Percentiles rank a stretch among this genome's conserved stretches.
Evolutionary conservation across 2,797 vertebrate genomes (phyloP).

Genomic region (Erpetoichthys calabaricus): DNA sequence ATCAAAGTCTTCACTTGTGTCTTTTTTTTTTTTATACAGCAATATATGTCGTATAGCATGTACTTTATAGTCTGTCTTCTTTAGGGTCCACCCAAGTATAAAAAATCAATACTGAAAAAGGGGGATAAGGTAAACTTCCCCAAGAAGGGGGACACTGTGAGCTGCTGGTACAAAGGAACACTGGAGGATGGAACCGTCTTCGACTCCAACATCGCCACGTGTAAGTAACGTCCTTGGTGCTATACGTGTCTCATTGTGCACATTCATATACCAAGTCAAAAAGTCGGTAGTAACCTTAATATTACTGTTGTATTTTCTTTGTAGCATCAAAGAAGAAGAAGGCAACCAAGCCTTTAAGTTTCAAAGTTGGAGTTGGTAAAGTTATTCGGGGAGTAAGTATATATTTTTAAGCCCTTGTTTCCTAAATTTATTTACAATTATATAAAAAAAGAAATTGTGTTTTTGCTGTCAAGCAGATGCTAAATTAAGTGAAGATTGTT

Average conservation of each 20-base stretch:
- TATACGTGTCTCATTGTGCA: too few relatives aligned
- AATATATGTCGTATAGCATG: background rate
- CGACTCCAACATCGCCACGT: slow-evolving; percentile 74
- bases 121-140: slow-evolving; percentile 90
- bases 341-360: slow-evolving; percentile 76
- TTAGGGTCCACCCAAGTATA: slow-evolving; percentile 81
- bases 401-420: background rate
- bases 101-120: slow-evolving; percentile 76
- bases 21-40: background rate
- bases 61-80: background rate
- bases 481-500: too few relatives aligned
- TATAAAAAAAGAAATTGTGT: too few relatives aligned
- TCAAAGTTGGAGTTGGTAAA: slow-evolving; percentile 80
- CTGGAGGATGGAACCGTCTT: slow-evolving; percentile 90
- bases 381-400: slow-evolving; percentile 86
- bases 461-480: too few relatives aligned
- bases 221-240: slow-evolving; percentile 36
- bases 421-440: too few relatives aligned
- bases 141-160: slow-evolving; percentile 81
- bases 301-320: slow-evolving; percentile 12
- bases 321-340: slow-evolving; percentile 88
- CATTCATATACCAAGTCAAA: too few relatives aligned
- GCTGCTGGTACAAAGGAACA: slow-evolving; percentile 89
- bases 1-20: background rate
- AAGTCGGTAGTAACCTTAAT: too few relatives aligned